These are phyloP conservation scores for Streptopelia turtur DNA, from an alignment of 2,797 vertebrate species.

Conservation along the genomic window DNA sequence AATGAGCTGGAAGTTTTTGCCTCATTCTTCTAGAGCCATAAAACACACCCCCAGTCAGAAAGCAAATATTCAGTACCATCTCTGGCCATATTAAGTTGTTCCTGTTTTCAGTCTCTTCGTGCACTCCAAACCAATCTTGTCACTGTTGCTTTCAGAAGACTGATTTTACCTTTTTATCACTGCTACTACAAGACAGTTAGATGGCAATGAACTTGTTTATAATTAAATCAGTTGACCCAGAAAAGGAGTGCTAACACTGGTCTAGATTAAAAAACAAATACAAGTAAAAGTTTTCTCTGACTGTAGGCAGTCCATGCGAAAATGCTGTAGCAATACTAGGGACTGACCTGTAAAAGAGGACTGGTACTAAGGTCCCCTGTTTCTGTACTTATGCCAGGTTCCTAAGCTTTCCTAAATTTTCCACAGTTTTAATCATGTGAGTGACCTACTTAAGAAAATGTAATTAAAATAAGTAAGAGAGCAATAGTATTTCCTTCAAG, in stretches of 20 bases:
- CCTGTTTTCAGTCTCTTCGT: background rate
- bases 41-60: background rate
- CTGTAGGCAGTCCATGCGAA: background rate
- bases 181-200: slow-evolving; percentile 27
- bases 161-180: slow-evolving; percentile 47
- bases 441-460: background rate
- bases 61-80: background rate
- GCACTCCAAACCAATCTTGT: background rate
- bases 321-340: background rate
- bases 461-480: background rate
- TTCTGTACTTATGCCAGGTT: background rate
- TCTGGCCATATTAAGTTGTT: background rate
- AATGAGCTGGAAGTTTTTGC: background rate
- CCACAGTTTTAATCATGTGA: background rate
- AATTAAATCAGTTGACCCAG: slow-evolving; percentile 49
- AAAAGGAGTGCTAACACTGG: slow-evolving; percentile 1
- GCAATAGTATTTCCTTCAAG: background rate
- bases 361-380: background rate
- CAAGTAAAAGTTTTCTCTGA: background rate
- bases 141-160: background rate
- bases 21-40: background rate
- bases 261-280: slow-evolving; percentile 7
- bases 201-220: background rate
- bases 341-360: background rate
- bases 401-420: background rate